A percentile compares a stretch with the other conserved stretches of the same genome.
Conservation (phyloP, 2,888 invertebrate genomes). For the Apamea crenata region DNA sequence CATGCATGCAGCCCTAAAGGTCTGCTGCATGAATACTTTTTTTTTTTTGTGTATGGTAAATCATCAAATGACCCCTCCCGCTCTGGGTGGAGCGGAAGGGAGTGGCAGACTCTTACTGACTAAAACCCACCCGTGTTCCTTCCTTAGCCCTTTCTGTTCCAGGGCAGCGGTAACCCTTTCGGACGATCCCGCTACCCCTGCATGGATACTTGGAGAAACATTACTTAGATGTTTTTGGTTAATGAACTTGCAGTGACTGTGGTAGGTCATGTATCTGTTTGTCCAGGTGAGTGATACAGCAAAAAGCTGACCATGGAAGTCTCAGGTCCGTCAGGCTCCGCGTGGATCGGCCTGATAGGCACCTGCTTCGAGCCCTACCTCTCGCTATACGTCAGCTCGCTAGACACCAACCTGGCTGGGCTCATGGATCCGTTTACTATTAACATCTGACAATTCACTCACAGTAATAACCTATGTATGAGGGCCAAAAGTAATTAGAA, state of each 20-base stretch:
- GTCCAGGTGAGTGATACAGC: neutral
- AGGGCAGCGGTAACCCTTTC: too few species aligned
- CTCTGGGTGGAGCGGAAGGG: too few species aligned
- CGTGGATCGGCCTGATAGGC: slow-evolving; percentile 96
- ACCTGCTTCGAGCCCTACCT: slow-evolving; percentile 98
- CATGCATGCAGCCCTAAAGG: neutral
- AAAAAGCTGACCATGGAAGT: slow-evolving; percentile 31
- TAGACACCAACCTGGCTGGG: slow-evolving; percentile 96
- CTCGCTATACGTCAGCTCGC: slow-evolving; percentile 98
- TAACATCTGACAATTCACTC: neutral
- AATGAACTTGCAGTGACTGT: neutral
- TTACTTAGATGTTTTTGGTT: neutral
- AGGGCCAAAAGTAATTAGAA: neutral
- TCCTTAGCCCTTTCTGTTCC: too few species aligned
- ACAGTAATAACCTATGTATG: neutral
- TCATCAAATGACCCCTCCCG: too few species aligned
- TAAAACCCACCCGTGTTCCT: too few species aligned
- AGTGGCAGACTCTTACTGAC: too few species aligned
- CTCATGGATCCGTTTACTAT: slow-evolving; percentile 94
- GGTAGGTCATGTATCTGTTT: too few species aligned
- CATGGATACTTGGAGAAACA: neutral
- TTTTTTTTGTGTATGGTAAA: too few species aligned
- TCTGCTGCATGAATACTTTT: neutral
- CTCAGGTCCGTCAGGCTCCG: slow-evolving; percentile 74
- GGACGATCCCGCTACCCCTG: too few species aligned